phyloP scores from a whole-genome alignment of 2,797 vertebrate genomes.

The Trachurus trachurus region DNA sequence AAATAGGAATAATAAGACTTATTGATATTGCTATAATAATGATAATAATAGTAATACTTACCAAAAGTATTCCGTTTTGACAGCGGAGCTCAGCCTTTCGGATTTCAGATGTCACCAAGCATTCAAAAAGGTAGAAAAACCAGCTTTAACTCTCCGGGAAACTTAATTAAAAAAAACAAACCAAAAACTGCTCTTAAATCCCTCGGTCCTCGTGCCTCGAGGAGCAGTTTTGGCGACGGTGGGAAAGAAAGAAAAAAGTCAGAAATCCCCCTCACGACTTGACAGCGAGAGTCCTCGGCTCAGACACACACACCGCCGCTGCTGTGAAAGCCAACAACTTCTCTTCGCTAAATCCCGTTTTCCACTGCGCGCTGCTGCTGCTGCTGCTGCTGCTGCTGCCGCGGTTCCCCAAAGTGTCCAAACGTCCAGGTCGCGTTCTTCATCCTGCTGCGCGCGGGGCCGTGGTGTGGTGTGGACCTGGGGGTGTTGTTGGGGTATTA shows the following conservation, averaged over 20 bases:
- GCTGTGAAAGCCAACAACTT: slow-evolving; percentile 48
- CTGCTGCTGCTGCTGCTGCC: slow-evolving; percentile 22
- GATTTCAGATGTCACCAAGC: slow-evolving; percentile 37
- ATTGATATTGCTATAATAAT: background rate
- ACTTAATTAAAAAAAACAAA: slow-evolving; percentile 47
- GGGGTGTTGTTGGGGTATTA: too few species aligned
- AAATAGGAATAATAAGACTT: too few species aligned
- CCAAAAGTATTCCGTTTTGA: slow-evolving; percentile 56
- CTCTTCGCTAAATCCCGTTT: slow-evolving; percentile 67
- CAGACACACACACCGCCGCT: background rate
- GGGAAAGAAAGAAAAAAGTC: background rate
- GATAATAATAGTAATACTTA: slow-evolving; percentile 38
- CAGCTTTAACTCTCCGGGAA: slow-evolving; percentile 44
- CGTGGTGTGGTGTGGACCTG: slow-evolving; percentile 5
- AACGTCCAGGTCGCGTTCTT: slow-evolving; percentile 25
- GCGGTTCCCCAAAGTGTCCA: slow-evolving; percentile 56
- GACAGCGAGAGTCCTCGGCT: slow-evolving; percentile 43
- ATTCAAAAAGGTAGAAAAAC: slow-evolving; percentile 15
- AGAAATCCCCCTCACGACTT: slow-evolving; percentile 52
- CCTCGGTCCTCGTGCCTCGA: slow-evolving; percentile 28
- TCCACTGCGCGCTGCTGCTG: slow-evolving; percentile 49
- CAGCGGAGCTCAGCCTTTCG: slow-evolving; percentile 31
- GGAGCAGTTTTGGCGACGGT: slow-evolving; percentile 20
- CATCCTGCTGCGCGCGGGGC: slow-evolving; percentile 38
- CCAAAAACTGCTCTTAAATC: slow-evolving; percentile 58